These are phyloP conservation scores for Ichneumoninae sp. DNA, from an alignment of 2,888 invertebrate species.

Conservation along the genomic window DNA sequence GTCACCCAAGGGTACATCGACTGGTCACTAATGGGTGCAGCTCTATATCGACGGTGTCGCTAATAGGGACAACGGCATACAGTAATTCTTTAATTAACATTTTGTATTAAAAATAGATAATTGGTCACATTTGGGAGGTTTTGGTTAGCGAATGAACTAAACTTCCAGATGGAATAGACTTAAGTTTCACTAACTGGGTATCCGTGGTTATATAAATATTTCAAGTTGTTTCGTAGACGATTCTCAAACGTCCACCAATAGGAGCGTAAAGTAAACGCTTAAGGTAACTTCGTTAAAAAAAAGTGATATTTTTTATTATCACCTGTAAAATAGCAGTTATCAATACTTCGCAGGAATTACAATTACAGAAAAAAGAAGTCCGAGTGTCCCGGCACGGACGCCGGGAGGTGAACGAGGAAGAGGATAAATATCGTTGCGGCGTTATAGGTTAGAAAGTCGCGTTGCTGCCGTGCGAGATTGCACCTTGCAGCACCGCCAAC, in stretches of 20 bases:
- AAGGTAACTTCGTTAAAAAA: not conserved
- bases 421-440: constrained; percentile 53
- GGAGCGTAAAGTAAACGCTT: not conserved
- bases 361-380: not conserved
- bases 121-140: too few species aligned
- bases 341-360: not conserved
- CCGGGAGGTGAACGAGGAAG: constrained; percentile 40
- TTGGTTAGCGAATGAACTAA: not conserved
- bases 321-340: not conserved
- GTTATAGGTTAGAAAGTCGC: constrained; percentile 64
- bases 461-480: constrained; percentile 55
- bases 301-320: not conserved
- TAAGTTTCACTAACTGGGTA: not conserved
- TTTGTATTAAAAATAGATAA: too few species aligned
- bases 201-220: not conserved
- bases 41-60: too few species aligned
- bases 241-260: not conserved
- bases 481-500: constrained; percentile 50
- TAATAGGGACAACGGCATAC: too few species aligned
- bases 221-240: not conserved
- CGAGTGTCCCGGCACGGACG: not conserved
- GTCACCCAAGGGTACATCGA: too few species aligned
- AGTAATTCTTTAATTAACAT: too few species aligned
- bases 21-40: too few species aligned
- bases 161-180: not conserved